Percentiles rank a stretch among this genome's conserved stretches.
Evolutionary conservation across 2,113 vertebrate genomes (phyloP).

Genomic region (Strix uralensis): DNA sequence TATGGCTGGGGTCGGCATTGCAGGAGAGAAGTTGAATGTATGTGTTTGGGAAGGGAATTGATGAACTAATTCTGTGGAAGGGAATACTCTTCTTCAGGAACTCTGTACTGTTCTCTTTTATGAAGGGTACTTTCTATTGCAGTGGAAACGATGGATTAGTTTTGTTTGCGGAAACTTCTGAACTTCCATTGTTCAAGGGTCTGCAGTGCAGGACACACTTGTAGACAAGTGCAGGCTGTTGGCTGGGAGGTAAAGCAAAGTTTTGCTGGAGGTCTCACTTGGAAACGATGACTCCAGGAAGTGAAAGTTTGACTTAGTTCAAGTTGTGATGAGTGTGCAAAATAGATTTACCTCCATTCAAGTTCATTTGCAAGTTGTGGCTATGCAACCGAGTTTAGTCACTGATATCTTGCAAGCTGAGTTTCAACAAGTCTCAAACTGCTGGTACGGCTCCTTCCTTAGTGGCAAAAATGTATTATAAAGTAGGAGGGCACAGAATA

Average conservation of each 20-base stretch:
- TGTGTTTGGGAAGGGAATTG: neutral
- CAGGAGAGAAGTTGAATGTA: neutral
- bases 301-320: constrained; percentile 15
- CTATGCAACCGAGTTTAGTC: neutral
- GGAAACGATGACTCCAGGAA: neutral
- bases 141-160: constrained; percentile 8
- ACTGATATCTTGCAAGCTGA: neutral
- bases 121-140: neutral
- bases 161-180: constrained; percentile 3
- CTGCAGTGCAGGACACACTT: neutral
- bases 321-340: neutral
- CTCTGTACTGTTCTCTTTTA: neutral
- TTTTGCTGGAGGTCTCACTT: neutral
- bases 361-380: neutral
- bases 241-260: neutral
- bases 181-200: constrained; percentile 20
- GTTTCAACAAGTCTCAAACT: neutral
- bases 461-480: neutral
- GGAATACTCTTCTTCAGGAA: neutral
- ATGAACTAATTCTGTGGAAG: neutral
- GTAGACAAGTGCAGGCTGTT: neutral
- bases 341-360: neutral
- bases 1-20: neutral
- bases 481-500: neutral
- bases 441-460: neutral